Evolutionary conservation across 1,140 invertebrate genomes (phyloP), one percentile per base, ranked within the genome.

Genomic region (Chrysopa pallens): DNA sequence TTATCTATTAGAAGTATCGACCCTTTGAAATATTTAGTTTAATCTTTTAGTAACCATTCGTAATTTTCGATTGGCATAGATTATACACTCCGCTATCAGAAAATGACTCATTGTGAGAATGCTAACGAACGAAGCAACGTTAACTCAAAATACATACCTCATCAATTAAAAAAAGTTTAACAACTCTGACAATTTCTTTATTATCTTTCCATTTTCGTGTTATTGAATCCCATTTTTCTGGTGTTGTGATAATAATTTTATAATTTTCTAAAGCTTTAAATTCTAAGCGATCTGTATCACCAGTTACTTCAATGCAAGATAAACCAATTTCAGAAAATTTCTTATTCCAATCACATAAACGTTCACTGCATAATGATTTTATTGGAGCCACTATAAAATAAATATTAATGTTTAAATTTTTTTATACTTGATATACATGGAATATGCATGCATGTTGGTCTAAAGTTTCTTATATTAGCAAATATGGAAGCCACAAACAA

Each of bases 141-240:
- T n/a, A n/a, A n/a, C n/a, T n/a, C n/a, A n/a, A n/a, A n/a, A n/a
- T 15, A 36, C 40, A 46, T 56, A 78, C 79, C 63, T 88, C 84
- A 62, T 89, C 84, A 42, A 89, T 78, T n/a, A 87, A 62, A 52
- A 89, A 76, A 6, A 89, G 59, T 49, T 74, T 73, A 8, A 85
- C 66, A 1, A 68, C 56, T 48, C 73, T 62, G 15, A 84, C 68
- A 14, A 83, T 49, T 31, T 60, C 53, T 44, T 61, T 64, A 49
- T 80, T 70, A 47, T 79, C 74, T 49, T 67, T 71, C 77, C 78
- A 84, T 47, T 70, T 68, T 46, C 83, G 64, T 0, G 81, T 86
- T 36, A 86, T 53, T 43, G 76, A 76, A 56, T 88, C 84, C 81
- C 81, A 87, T 63, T 87, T 87, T 60, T 87, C 84, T 7, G 84